Evolutionary conservation across 1,140 invertebrate genomes (phyloP).

Genomic region (Ganaspis sp.): DNA sequence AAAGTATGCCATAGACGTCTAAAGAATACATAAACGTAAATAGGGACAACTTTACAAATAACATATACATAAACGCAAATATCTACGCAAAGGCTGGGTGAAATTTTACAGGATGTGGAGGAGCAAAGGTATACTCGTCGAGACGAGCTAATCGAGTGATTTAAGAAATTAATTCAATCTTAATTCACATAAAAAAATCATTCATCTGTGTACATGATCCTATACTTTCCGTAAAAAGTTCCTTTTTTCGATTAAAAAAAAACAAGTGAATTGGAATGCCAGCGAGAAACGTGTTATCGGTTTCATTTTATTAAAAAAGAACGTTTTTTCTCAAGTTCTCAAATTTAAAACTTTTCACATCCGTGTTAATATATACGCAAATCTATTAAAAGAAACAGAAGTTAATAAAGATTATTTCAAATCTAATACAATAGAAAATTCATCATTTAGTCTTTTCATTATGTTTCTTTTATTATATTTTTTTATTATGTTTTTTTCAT

Average conservation of each 20-base stretch:
- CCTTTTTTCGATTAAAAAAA: not conserved
- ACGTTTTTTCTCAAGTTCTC: not conserved
- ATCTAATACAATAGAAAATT: not conserved
- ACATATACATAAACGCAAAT: slow-evolving; percentile 63
- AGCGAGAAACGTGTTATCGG: not conserved
- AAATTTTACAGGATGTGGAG: slow-evolving; percentile 45
- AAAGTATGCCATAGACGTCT: slow-evolving; percentile 47
- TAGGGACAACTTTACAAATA: slow-evolving; percentile 65
- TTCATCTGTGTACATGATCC: not conserved
- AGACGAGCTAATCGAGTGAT: slow-evolving; percentile 35
- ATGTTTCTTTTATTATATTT: too few relatives aligned
- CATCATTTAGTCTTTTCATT: too few relatives aligned
- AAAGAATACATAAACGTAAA: slow-evolving; percentile 54
- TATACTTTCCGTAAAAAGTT: slow-evolving; percentile 4
- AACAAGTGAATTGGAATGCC: slow-evolving; percentile 1
- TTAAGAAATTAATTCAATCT: slow-evolving; percentile 31
- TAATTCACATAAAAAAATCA: slow-evolving; percentile 39
- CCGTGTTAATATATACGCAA: too few relatives aligned
- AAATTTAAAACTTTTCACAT: not conserved
- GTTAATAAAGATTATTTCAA: too few relatives aligned
- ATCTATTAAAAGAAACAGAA: too few relatives aligned
- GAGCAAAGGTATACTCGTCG: slow-evolving; percentile 51
- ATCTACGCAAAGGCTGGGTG: slow-evolving; percentile 53
- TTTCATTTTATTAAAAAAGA: not conserved
- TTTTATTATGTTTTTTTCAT: too few relatives aligned